A percentile compares a stretch with the other conserved stretches of the same genome.
Evolutionary conservation across 2,113 vertebrate genomes (phyloP).

Genomic region (Passer montanus): DNA sequence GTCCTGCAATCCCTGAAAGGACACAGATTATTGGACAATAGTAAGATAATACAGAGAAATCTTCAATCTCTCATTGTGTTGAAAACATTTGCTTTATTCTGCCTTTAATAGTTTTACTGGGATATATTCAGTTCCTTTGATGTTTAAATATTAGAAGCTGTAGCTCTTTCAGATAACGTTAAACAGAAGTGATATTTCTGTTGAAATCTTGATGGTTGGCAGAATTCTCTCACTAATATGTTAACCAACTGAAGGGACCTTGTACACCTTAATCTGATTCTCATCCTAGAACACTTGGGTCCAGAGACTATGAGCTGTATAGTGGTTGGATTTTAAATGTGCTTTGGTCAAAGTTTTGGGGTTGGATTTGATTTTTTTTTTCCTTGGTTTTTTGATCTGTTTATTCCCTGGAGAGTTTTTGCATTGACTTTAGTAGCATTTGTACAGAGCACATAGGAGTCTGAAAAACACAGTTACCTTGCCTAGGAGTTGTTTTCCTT

Average conservation of each 20-base stretch:
- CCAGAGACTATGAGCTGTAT: neutral
- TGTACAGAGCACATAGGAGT: neutral
- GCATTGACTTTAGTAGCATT: neutral
- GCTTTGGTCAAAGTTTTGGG: neutral
- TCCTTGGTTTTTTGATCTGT: neutral
- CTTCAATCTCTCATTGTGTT: neutral
- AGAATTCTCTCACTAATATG: neutral
- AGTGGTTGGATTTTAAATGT: neutral
- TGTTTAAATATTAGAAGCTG: neutral
- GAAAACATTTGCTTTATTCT: neutral
- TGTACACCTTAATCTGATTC: neutral
- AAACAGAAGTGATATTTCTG: neutral
- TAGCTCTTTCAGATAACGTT: neutral
- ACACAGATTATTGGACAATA: conserved; percentile 1
- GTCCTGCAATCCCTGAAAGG: neutral
- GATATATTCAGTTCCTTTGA: conserved; percentile 18
- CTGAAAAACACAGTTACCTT: neutral
- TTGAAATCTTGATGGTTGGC: neutral
- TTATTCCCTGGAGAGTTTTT: neutral
- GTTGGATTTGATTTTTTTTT: neutral
- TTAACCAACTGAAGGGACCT: neutral
- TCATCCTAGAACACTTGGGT: neutral
- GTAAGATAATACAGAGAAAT: neutral
- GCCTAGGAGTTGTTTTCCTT: neutral
- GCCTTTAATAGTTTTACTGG: conserved; percentile 11